A percentile compares a stretch with the other conserved stretches of the same genome.
Conservation (phyloP, 2,888 invertebrate genomes). For the Drosophila borealis region DNA sequence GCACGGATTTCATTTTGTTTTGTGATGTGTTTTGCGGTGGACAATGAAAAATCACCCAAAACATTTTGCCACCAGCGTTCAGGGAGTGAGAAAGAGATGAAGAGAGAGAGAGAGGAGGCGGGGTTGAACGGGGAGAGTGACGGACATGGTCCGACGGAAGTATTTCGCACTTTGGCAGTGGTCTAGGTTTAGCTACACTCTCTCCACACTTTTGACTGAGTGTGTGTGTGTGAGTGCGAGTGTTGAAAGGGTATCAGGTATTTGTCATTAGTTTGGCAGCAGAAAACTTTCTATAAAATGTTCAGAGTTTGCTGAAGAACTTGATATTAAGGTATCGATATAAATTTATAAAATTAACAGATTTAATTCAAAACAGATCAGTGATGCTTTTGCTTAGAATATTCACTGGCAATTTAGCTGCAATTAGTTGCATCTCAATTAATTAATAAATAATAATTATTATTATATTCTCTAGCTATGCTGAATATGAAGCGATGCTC, state of each 20-base stretch:
- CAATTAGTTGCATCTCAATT: too few species aligned
- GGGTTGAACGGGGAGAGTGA: background rate
- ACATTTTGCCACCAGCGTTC: constrained; percentile 45
- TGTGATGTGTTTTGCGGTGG: constrained; percentile 70
- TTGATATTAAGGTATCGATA: background rate
- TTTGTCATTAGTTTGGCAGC: constrained; percentile 13
- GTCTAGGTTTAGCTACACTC: constrained; percentile 15
- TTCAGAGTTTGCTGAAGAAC: background rate
- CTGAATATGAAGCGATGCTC: too few species aligned
- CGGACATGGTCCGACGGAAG: constrained; percentile 53
- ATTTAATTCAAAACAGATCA: too few species aligned
- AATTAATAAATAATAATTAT: too few species aligned
- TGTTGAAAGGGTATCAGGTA: constrained; percentile 18
- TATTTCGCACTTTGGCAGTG: constrained; percentile 68
- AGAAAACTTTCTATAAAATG: background rate
- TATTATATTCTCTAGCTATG: too few species aligned
- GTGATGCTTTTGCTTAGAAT: background rate
- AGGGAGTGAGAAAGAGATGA: background rate
- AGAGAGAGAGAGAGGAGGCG: background rate
- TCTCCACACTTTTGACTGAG: background rate
- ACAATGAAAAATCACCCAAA: constrained; percentile 80
- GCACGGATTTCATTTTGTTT: constrained; percentile 76
- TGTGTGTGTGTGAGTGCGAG: background rate
- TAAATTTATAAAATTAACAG: background rate
- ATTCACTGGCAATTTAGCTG: background rate